Conservation (phyloP, 2,797 vertebrate genomes). For the Acrossocheilus wenchowensis region DNA sequence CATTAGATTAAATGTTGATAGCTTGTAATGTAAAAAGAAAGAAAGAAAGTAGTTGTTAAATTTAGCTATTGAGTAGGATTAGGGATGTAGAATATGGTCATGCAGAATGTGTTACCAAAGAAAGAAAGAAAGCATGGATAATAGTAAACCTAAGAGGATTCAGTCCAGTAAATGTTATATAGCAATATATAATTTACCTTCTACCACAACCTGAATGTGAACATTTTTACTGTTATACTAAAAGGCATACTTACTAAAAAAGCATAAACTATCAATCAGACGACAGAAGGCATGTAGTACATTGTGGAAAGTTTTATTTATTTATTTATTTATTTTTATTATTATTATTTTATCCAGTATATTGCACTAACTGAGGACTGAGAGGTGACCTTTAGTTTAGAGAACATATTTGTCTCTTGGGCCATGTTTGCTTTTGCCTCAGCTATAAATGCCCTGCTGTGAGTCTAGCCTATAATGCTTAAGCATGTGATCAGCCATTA, state of each 20-base stretch:
- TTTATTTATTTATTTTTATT: background rate
- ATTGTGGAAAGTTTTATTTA: background rate
- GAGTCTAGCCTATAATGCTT: conserved; percentile 18
- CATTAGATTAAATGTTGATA: background rate
- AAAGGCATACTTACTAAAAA: background rate
- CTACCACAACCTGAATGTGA: background rate
- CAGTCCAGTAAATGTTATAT: background rate
- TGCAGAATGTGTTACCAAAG: too few relatives aligned
- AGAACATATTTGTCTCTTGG: conserved; percentile 16
- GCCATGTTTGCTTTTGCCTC: conserved; percentile 14
- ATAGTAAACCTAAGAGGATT: background rate
- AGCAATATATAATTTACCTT: background rate
- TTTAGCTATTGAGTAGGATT: too few relatives aligned
- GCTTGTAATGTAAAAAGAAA: background rate
- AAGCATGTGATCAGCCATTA: conserved; percentile 18
- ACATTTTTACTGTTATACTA: background rate
- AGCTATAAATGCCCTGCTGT: conserved; percentile 24
- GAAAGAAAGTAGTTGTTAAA: background rate
- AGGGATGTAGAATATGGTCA: too few relatives aligned
- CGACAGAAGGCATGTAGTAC: background rate
- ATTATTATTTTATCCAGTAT: background rate
- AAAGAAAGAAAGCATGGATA: background rate
- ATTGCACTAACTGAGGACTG: background rate
- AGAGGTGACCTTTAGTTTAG: conserved; percentile 33
- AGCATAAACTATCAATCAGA: background rate